phyloP scores from a whole-genome alignment of 2,797 vertebrate species.

The Pipistrellus kuhlii region DNA sequence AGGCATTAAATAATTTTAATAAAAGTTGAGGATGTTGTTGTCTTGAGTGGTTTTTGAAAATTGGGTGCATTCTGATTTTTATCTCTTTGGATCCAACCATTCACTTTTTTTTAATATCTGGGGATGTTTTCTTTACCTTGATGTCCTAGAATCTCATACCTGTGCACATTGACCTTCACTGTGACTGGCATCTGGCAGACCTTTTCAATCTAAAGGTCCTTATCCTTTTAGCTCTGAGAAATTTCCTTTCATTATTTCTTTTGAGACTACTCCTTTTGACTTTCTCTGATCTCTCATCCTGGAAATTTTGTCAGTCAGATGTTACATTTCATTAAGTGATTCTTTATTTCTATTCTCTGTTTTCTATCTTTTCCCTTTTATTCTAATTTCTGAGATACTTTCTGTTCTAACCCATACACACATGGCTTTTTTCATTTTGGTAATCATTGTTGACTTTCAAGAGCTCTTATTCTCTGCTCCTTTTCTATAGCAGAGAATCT shows the following conservation, averaged over 20 bases:
- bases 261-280: background rate
- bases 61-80: background rate
- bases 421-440: background rate
- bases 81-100: background rate
- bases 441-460: background rate
- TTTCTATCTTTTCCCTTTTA: background rate
- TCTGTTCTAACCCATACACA: background rate
- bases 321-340: background rate
- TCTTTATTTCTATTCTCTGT: background rate
- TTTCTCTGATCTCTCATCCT: background rate
- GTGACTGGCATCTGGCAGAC: background rate
- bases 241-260: background rate
- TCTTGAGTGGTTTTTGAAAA: background rate
- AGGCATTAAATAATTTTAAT: background rate
- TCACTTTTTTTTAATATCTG: background rate
- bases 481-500: background rate
- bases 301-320: background rate
- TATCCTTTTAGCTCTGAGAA: slow-evolving; percentile 16
- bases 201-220: background rate
- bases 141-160: background rate
- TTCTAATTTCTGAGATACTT: background rate
- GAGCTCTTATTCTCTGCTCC: background rate
- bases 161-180: background rate
- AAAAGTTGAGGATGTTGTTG: background rate
- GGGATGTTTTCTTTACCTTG: background rate